These are phyloP conservation scores for Lathamus discolor DNA, from an alignment of 2,113 vertebrate genomes.

Conservation along the genomic window DNA sequence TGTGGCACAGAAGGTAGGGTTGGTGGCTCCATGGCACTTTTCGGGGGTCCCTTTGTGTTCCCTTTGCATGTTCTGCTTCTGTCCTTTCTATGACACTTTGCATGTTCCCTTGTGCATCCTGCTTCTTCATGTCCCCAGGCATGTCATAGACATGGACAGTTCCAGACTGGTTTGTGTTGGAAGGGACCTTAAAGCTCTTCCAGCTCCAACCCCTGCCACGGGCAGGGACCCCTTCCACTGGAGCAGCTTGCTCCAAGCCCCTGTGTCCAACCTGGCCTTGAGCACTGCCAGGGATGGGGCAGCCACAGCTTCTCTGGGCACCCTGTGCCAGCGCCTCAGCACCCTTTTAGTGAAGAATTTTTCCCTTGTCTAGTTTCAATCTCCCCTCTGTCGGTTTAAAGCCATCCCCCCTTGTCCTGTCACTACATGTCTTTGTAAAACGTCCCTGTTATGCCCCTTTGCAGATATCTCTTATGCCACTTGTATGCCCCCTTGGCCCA, in stretches of 20 bases:
- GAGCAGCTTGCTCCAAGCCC: too few species aligned
- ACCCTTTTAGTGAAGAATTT: too few species aligned
- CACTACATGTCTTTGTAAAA: background rate
- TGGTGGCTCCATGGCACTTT: background rate
- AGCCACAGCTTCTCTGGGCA: background rate
- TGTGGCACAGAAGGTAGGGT: constrained; percentile 76
- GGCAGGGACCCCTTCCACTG: background rate
- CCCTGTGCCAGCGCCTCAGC: background rate
- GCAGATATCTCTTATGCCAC: background rate
- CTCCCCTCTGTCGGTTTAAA: background rate
- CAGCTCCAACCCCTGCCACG: background rate
- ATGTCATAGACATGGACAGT: background rate
- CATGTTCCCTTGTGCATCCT: background rate
- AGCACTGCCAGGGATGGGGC: too few species aligned
- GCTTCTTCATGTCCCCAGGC: background rate
- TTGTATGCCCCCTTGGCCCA: background rate
- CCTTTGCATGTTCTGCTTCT: background rate
- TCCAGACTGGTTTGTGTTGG: background rate
- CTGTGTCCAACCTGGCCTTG: too few species aligned
- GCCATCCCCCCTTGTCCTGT: background rate
- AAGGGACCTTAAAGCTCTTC: background rate
- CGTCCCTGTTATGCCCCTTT: background rate
- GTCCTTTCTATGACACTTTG: background rate
- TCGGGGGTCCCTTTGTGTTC: background rate
- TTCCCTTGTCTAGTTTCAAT: too few species aligned